phyloP scores from a whole-genome alignment of 2,888 invertebrate genomes.

The Lamproptera curius region DNA sequence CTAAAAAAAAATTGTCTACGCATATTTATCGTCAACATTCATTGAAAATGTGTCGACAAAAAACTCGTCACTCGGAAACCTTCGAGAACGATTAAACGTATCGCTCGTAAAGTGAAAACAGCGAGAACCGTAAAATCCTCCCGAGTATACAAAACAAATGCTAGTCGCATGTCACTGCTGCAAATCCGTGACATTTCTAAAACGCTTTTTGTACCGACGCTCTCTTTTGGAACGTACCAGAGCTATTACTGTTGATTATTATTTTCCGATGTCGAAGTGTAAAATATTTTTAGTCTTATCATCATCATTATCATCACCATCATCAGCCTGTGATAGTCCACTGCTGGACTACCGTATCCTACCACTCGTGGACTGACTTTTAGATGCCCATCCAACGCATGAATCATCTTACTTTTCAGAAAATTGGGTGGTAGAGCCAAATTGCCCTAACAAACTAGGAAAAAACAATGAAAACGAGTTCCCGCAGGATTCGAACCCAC shows the following conservation, averaged over 20 bases:
- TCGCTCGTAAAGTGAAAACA: constrained; percentile 24
- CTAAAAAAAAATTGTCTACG: too few species aligned
- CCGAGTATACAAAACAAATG: constrained; percentile 28
- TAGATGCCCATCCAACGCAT: too few species aligned
- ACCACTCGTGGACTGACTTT: too few species aligned
- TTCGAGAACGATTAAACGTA: constrained; percentile 16
- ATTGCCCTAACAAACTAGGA: too few species aligned
- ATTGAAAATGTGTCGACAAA: background rate
- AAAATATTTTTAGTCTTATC: constrained; percentile 2
- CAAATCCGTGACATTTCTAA: constrained; percentile 12
- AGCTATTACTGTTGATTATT: constrained; percentile 16
- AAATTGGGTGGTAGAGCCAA: too few species aligned
- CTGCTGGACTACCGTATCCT: too few species aligned
- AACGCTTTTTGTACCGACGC: constrained; percentile 12
- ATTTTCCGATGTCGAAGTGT: background rate
- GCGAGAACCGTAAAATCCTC: constrained; percentile 25
- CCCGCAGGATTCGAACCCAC: too few species aligned
- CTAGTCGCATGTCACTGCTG: constrained; percentile 24
- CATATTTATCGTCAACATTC: too few species aligned
- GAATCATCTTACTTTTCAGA: too few species aligned
- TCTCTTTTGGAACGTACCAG: constrained; percentile 4
- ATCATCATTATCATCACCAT: too few species aligned
- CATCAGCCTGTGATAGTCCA: too few species aligned
- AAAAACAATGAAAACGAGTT: too few species aligned
- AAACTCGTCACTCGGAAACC: background rate